These are phyloP conservation scores for Andrena minutula DNA, from an alignment of 2,888 invertebrate genomes.

Conservation along the genomic window DNA sequence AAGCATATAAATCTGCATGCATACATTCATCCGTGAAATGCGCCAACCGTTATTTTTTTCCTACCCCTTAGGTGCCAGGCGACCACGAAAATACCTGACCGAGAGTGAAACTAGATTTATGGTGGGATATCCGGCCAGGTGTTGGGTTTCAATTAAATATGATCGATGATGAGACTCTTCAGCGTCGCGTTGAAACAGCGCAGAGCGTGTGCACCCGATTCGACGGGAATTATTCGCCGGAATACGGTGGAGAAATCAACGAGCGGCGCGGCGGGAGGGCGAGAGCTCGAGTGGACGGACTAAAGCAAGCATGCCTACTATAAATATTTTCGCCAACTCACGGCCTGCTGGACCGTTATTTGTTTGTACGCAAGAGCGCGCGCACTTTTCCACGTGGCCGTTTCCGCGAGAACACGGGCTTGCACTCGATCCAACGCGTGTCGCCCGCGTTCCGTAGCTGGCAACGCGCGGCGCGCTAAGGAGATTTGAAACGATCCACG, in stretches of 20 bases:
- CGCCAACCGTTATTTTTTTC: not conserved
- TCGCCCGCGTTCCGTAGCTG: slow-evolving; percentile 18
- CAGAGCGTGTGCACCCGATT: slow-evolving; percentile 41
- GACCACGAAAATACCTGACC: slow-evolving; percentile 59
- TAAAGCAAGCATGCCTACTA: slow-evolving; percentile 37
- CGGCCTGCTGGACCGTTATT: slow-evolving; percentile 53
- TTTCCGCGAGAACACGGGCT: slow-evolving; percentile 41
- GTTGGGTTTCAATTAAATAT: slow-evolving; percentile 82
- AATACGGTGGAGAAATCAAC: not conserved
- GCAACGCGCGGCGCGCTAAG: slow-evolving; percentile 43
- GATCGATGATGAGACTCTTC: slow-evolving; percentile 76
- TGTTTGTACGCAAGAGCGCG: slow-evolving; percentile 53
- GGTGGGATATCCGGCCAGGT: slow-evolving; percentile 72
- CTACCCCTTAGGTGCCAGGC: not conserved
- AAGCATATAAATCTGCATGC: no score
- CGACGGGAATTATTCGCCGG: slow-evolving; percentile 39
- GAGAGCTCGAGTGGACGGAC: slow-evolving; percentile 23
- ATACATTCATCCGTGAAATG: not conserved
- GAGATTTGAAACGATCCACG: slow-evolving; percentile 65
- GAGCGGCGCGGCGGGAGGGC: no score
- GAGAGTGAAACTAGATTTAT: slow-evolving; percentile 74
- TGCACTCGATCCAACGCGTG: slow-evolving; percentile 36
- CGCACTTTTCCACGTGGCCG: slow-evolving; percentile 44
- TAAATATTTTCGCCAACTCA: slow-evolving; percentile 67
- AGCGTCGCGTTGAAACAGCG: slow-evolving; percentile 35